A percentile compares a stretch with the other conserved stretches of the same genome.
phyloP scores from a whole-genome alignment of 2,888 invertebrate genomes.

The Capitulum mitella region DNA sequence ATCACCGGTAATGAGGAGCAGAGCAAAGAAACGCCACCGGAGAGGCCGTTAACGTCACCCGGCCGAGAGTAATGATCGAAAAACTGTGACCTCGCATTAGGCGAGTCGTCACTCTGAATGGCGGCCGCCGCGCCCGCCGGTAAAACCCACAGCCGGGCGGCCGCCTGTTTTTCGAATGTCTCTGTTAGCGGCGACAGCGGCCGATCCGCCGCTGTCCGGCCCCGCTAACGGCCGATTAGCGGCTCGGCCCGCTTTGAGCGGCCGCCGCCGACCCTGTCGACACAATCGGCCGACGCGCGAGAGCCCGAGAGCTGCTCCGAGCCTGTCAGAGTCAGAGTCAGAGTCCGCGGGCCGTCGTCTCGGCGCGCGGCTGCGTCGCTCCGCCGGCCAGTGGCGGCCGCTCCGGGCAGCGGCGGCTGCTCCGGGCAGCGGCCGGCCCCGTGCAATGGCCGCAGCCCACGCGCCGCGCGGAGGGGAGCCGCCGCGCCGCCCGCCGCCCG shows the following conservation, averaged over 20 bases:
- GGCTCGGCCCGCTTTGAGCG: neutral
- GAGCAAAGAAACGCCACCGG: slow-evolving; percentile 20
- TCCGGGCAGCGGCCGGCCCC: too few relatives aligned
- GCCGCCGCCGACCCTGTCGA: neutral
- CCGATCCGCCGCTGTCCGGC: neutral
- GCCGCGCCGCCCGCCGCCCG: slow-evolving; percentile 7
- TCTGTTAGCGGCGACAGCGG: slow-evolving; percentile 19
- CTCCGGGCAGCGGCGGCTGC: neutral
- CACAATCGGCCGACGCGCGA: neutral
- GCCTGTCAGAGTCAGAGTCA: neutral
- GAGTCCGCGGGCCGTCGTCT: neutral
- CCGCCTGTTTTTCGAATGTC: slow-evolving; percentile 2
- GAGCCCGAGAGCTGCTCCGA: too few relatives aligned
- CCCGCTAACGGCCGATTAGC: slow-evolving; percentile 21
- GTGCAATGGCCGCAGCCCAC: neutral
- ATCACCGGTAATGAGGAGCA: slow-evolving; percentile 16
- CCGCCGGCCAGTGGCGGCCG: neutral
- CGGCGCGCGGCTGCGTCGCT: too few relatives aligned
- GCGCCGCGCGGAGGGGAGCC: neutral
- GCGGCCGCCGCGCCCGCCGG: neutral
- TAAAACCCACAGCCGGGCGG: neutral
- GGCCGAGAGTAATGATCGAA: slow-evolving; percentile 9
- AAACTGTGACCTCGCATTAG: slow-evolving; percentile 23
- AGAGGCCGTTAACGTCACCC: slow-evolving; percentile 2
- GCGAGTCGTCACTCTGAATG: neutral